Evolutionary conservation across 2,888 invertebrate species (phyloP), one percentile per base, ranked within the genome.

Genomic region (Antitype chi): DNA sequence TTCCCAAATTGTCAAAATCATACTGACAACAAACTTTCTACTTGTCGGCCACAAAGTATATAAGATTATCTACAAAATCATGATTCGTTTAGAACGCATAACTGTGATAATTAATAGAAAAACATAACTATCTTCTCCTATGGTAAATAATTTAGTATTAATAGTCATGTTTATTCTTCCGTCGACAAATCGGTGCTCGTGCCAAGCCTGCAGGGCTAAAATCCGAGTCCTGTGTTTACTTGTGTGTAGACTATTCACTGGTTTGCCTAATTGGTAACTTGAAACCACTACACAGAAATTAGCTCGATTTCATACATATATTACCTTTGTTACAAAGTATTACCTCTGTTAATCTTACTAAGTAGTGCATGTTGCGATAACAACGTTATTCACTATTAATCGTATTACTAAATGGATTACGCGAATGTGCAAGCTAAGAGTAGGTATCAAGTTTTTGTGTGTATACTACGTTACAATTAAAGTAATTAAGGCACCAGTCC

Each of bases 341-440:
- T 17, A 81, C 23, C 15, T 25, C 8, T 6, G 11, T 25, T 9
- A 23, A 20, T 38, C 17, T 23, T n/a, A 62, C 9, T 32, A 60
- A 32, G 28, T 28, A 63, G 32, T 20, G n/a, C 13, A 32, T 17
- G 32, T 43, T 32, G 25, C 8, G 17, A 28, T 38, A 53, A 60
- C 43, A n/a, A 64, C 2, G 7, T 15, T 77, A 57, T 64, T 78
- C 28, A 32, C 28, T 32, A 62, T 32, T 79, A 62, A 66, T 55
- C 53, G n/a, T 67, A 77, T 82, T 67, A 76, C 15, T 43, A 62
- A 78, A n/a, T 23, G 47, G 38, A 75, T 79, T 28, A 67, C n/a
- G 28, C 25, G 17, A 55, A 80, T 52, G 11, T 53, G 47, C 64
- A 59, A 23, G 32, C 32, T 49, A 25, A n/a, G 13, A 15, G 17